Base-by-base conservation (phyloP, 2,888 invertebrate genomes). In the Dichetophora obliterata region DNA sequence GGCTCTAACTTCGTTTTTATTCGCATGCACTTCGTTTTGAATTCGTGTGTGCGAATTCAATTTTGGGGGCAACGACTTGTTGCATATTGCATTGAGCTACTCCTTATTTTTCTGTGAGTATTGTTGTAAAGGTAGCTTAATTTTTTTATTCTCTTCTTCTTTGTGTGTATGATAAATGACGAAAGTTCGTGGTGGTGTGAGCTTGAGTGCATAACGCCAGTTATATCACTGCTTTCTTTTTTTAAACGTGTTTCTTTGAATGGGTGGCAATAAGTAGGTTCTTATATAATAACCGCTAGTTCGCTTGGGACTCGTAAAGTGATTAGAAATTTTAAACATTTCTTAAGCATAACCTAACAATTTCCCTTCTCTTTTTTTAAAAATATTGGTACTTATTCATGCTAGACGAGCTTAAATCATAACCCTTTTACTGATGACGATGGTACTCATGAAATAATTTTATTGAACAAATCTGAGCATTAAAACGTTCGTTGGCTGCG, bases 61-160 rank as follows among this genome's bases (percentile, higher is more conserved):
- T 80, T 82, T 81, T 78, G 81, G 81, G 82, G 80, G 80, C 82
- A 82, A 82, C 82, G 82, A 82, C 82, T 82, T 82, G 82, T 82
- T 82, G 82, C 81, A 80, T 80, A 78, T 81, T 76, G 76, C 75
- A 73, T 65, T 65, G 72, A 66, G 61, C 50, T 77, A 75, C 69
- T 77, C 24, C 75, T n/a, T 57, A 63, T 72, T 75, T 37, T 77
- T 37, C 37, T 24, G 27, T 27, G 6, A 16, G 16, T 61, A 5
- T 61, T 24, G 4, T 31, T 61, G 11, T 37, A 5, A 8, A 43
- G 24, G 66, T 66, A 14, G 43, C 8, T 48, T 19, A 1, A 5
- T n/a, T 37, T n/a, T 37, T 66, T 37, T 43, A 48, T 52, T 9
- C 31, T 68, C 52, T 11, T 52, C n/a, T 27, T 69, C 31, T 34